A percentile compares a stretch with the other conserved stretches of the same genome.
Evolutionary conservation across 1,140 invertebrate genomes (phyloP).

Genomic region (Drosophila lowei): DNA sequence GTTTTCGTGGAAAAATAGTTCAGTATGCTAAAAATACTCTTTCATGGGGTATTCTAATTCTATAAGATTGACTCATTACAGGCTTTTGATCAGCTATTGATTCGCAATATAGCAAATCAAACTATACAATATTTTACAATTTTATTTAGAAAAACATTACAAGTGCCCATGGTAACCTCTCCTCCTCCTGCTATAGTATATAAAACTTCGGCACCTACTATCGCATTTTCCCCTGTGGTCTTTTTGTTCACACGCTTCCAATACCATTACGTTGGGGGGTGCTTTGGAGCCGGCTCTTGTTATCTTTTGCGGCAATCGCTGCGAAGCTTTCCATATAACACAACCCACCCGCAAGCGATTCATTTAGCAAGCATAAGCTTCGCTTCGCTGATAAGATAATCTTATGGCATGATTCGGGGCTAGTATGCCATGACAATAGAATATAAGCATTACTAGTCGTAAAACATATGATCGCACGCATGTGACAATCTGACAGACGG

Average conservation of each 20-base stretch:
- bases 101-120: too few relatives aligned
- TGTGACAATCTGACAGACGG: constrained; percentile 9
- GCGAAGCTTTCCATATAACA: constrained; percentile 13
- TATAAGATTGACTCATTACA: too few relatives aligned
- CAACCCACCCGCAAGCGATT: constrained; percentile 17
- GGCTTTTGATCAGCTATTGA: too few relatives aligned
- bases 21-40: too few relatives aligned
- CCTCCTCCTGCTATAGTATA: too few relatives aligned
- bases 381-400: constrained; percentile 62
- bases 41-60: too few relatives aligned
- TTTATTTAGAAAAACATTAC: too few relatives aligned
- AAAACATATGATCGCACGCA: constrained; percentile 10
- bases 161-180: too few relatives aligned
- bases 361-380: constrained; percentile 41
- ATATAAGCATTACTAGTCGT: constrained; percentile 26
- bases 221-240: neutral
- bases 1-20: too few relatives aligned
- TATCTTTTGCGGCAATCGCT: constrained; percentile 38
- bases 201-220: too few relatives aligned
- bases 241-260: constrained; percentile 28
- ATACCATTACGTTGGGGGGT: neutral
- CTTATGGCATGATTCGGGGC: constrained; percentile 56
- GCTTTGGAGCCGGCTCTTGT: constrained; percentile 6
- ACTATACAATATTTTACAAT: too few relatives aligned
- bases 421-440: neutral